These are phyloP conservation scores for Clarias laeviceps DNA, from an alignment of 2,797 vertebrate species.

Conservation along the genomic window DNA sequence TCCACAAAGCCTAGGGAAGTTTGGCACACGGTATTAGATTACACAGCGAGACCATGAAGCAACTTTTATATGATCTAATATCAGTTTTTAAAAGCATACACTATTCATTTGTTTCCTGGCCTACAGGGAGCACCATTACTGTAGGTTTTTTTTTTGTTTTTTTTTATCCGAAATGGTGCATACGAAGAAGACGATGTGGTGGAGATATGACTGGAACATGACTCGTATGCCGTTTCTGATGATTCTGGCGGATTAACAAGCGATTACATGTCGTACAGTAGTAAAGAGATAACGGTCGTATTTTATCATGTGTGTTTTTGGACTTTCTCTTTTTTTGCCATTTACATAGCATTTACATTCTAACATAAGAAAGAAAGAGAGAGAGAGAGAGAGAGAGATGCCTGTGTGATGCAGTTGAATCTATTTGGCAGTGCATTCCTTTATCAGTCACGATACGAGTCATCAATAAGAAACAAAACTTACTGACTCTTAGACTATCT, in stretches of 20 bases:
- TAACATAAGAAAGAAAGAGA: neutral
- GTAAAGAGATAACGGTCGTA: neutral
- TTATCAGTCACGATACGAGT: neutral
- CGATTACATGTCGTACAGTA: neutral
- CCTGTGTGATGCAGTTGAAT: neutral
- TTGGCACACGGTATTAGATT: slow-evolving; percentile 18
- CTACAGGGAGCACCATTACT: neutral
- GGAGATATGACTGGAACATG: neutral
- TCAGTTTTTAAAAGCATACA: neutral
- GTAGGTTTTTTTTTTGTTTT: neutral
- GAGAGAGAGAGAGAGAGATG: no score
- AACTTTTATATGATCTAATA: neutral
- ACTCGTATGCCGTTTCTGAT: neutral
- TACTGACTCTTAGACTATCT: neutral
- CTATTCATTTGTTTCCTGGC: neutral
- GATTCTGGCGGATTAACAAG: neutral
- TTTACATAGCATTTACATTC: neutral
- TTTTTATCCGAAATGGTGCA: neutral
- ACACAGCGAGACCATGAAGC: neutral
- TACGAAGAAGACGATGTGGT: neutral
- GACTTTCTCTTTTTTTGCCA: neutral
- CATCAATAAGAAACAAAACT: neutral
- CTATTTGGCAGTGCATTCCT: neutral
- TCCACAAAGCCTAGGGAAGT: neutral
- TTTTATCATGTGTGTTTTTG: neutral